Conservation (phyloP, 2,797 vertebrate species). For the Nothura maculosa region DNA sequence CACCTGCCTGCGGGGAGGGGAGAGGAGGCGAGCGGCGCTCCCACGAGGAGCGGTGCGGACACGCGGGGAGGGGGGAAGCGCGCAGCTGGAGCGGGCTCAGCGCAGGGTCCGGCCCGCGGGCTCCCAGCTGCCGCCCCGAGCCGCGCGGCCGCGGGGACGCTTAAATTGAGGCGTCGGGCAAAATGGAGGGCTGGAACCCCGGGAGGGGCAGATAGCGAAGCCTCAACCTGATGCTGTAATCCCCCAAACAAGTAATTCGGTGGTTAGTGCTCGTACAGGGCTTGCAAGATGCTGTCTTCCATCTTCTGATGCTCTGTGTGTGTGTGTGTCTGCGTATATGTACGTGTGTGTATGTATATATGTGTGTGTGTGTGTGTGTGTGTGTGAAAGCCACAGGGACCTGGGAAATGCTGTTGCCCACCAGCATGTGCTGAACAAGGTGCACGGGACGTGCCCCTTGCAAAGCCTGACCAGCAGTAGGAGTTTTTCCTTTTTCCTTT, state of each 20-base stretch:
- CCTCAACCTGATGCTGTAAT: not conserved
- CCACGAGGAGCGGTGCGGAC: no score
- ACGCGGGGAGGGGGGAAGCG: not conserved
- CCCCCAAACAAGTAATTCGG: fast-evolving
- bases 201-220: not conserved
- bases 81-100: no score
- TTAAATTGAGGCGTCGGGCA: constrained; percentile 49
- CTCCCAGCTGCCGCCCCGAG: not conserved
- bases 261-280: not conserved
- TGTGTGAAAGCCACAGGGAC: not conserved
- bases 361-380: no score
- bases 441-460: constrained; percentile 52
- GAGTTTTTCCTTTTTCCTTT: not conserved
- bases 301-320: not conserved
- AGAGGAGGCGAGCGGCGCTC: no score
- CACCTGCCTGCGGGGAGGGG: constrained; percentile 32
- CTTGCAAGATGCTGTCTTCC: not conserved
- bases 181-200: constrained; percentile 51
- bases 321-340: no score
- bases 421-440: not conserved
- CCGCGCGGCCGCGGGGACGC: not conserved
- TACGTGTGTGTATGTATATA: no score
- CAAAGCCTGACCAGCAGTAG: constrained; percentile 42
- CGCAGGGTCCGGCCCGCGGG: no score
- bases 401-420: not conserved